Base-by-base conservation (phyloP, 35 echinoderm and acorn worm genomes). In the Holothuria glaberrima region DNA sequence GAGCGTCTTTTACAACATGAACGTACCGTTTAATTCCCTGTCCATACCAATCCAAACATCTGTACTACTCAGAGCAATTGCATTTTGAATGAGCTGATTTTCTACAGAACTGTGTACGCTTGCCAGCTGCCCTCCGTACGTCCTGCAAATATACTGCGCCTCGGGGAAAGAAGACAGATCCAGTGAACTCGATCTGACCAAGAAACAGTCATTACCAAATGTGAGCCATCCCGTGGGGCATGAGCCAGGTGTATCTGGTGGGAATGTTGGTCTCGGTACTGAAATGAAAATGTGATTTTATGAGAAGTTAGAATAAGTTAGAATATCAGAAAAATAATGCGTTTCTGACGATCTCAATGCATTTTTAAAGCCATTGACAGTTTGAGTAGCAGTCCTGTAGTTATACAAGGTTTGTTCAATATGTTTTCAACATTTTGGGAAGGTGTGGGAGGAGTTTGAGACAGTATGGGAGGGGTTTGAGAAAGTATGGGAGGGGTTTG, bases 201-300 rank as follows among this genome's bases (percentile, higher is more conserved):
- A 67, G 50, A 93, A 93, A 46, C 94, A 97, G 57, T 93, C 21
- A 80, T 88, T 93, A 33, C 94, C 94, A n/a, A 90, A 97, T 9
- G 94, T 61, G 22, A 44, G 19, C 94, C 94, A 97, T 19, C 54
- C 64, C 7, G 74, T 45, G 30, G 83, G 90, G 30, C 94, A 95
- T 12, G 75, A 68, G 20, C 94, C 90, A n/a, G 94, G 94, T 13
- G 79, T 64, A 33, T 95, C 86, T 27, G 94, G 94, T 16, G 75
- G 90, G 26, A 88, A 76, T 17, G 94, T 95, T 34, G 94, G 94
- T 29, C 66, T 89, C 2, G 86, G 59, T n/a, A 74, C 94, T 95
- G 60, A 30, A 54, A 17, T 1, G 12, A 14, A 54, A 54, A 54
- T 17, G 36, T 7, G 36, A 41, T 41, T 2, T 41, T 41, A 54